These are phyloP conservation scores for Rutilus rutilus DNA, from an alignment of 2,113 vertebrate genomes.

Conservation along the genomic window DNA sequence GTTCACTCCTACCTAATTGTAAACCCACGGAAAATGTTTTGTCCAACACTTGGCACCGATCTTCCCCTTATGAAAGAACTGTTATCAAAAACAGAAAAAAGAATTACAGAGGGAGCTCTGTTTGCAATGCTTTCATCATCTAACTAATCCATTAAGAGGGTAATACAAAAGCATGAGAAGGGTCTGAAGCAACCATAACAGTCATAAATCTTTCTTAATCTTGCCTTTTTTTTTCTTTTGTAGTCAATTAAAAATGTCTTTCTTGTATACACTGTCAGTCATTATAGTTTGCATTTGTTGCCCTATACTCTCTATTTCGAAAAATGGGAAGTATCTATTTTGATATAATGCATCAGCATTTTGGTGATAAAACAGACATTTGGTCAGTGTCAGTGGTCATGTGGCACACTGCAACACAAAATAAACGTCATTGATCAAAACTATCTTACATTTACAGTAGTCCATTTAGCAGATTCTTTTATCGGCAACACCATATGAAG, in stretches of 20 bases:
- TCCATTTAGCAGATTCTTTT: not conserved
- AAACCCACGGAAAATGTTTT: not conserved
- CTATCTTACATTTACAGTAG: not conserved
- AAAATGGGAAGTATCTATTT: conserved; percentile 33
- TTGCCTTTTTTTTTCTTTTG: not conserved
- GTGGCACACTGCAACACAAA: not conserved
- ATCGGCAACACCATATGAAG: not conserved
- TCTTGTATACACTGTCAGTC: not conserved
- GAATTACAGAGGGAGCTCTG: conserved; percentile 14
- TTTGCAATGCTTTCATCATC: not conserved
- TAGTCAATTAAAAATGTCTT: not conserved
- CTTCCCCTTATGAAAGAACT: not conserved
- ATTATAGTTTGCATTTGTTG: not conserved
- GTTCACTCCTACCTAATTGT: not conserved
- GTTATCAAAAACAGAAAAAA: conserved; percentile 5
- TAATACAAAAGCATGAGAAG: not conserved
- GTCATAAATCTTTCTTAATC: not conserved
- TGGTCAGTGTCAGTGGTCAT: conserved; percentile 14
- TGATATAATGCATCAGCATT: conserved; percentile 15
- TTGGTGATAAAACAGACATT: conserved; percentile 1
- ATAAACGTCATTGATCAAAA: not conserved
- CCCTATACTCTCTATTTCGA: conserved; percentile 11
- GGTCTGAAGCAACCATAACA: not conserved
- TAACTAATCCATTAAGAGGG: not conserved
- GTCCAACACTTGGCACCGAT: not conserved